Conservation (phyloP, 2,113 vertebrate genomes). For the Synchiropus splendidus region DNA sequence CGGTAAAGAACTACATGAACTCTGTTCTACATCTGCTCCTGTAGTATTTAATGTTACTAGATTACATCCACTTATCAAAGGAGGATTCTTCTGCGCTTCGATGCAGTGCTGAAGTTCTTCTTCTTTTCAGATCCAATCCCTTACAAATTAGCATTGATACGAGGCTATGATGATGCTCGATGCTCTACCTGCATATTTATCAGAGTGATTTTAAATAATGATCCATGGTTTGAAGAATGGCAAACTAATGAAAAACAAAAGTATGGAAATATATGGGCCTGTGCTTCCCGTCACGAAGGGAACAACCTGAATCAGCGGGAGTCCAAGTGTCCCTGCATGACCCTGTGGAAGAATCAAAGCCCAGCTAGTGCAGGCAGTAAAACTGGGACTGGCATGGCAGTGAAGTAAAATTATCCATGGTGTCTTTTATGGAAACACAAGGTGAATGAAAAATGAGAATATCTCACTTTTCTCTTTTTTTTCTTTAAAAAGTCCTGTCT, state of each 20-base stretch:
- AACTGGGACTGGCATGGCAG: conserved; percentile 8
- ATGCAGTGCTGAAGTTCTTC: no score
- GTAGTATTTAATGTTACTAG: no score
- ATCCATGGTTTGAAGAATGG: neutral
- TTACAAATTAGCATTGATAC: no score
- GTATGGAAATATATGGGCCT: neutral
- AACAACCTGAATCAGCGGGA: neutral
- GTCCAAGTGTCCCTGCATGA: conserved; percentile 3
- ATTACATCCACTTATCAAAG: no score
- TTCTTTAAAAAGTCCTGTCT: conserved; percentile 14
- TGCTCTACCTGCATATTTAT: neutral
- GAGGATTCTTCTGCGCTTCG: no score
- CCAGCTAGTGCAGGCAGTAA: conserved; percentile 17
- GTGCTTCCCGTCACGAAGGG: neutral
- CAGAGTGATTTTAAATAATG: neutral
- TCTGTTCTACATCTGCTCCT: no score
- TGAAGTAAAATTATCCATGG: conserved; percentile 30
- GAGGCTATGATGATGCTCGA: no score
- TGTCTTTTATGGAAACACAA: conserved; percentile 27
- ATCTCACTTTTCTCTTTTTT: conserved; percentile 13
- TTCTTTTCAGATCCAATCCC: no score
- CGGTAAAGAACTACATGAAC: no score
- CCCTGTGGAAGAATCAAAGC: conserved; percentile 11
- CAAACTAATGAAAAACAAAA: neutral
- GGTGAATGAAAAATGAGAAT: conserved; percentile 40